Evolutionary conservation across 1,140 invertebrate species (phyloP).

Genomic region (Elysia chlorotica): DNA sequence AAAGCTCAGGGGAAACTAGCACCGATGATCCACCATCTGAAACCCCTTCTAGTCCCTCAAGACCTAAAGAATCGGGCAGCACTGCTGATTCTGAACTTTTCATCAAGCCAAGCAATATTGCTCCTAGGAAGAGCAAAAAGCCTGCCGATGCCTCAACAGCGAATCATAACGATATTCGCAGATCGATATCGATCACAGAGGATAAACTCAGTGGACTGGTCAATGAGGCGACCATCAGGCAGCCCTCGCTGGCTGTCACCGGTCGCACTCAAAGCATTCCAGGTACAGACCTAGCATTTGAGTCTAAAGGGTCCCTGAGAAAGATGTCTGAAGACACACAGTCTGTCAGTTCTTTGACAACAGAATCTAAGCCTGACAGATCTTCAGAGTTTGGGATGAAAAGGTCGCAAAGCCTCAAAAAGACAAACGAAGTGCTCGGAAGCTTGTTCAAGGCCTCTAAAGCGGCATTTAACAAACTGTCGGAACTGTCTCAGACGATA

Average conservation of each 20-base stretch:
- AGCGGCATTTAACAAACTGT: constrained; percentile 80
- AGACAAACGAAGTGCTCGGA: constrained; percentile 50
- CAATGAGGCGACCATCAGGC: not conserved
- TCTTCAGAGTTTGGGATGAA: constrained; percentile 20
- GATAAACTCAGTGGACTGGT: constrained; percentile 2
- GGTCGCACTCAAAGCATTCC: not conserved
- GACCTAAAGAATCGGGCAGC: too few species aligned
- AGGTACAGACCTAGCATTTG: not conserved
- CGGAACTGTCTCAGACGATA: constrained; percentile 91
- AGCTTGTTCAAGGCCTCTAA: constrained; percentile 71
- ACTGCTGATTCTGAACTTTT: too few species aligned
- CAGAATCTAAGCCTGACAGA: constrained; percentile 7
- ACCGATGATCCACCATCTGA: too few species aligned
- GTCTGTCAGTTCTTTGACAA: constrained; percentile 18
- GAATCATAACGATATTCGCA: constrained; percentile 3
- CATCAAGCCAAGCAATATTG: too few species aligned
- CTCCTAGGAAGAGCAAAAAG: too few species aligned
- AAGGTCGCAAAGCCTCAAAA: constrained; percentile 29
- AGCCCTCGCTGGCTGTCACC: not conserved
- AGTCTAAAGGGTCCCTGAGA: not conserved
- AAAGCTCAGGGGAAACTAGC: too few species aligned
- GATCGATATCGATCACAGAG: constrained; percentile 8
- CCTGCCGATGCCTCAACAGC: too few species aligned
- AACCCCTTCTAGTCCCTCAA: too few species aligned
- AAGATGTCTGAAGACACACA: constrained; percentile 15